Conservation (phyloP, 2,888 invertebrate genomes). For the Mesoligia furuncula region DNA sequence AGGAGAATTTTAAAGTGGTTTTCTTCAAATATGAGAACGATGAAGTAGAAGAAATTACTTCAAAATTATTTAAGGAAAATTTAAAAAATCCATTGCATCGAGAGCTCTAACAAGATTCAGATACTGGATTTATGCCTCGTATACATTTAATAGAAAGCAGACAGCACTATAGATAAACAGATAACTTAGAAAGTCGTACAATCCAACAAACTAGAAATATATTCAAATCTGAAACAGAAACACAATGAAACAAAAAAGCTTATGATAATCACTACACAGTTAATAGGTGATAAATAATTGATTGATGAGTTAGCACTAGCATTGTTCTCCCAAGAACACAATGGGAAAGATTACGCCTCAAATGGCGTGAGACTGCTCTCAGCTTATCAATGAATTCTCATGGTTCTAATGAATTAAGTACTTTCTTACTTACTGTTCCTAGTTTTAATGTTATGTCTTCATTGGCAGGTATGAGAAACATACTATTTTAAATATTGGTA, state of each 20-base stretch:
- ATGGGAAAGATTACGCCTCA: constrained; percentile 66
- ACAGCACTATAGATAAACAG: not conserved
- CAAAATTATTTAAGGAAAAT: not conserved
- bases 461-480: constrained; percentile 5
- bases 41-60: not conserved
- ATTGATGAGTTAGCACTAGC: constrained; percentile 70
- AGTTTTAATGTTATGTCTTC: constrained; percentile 15
- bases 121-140: not conserved
- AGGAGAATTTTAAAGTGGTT: not conserved
- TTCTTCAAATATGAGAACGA: not conserved
- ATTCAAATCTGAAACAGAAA: constrained; percentile 32
- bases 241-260: constrained; percentile 65
- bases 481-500: not conserved
- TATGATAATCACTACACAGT: constrained; percentile 66
- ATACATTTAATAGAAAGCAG: constrained; percentile 16
- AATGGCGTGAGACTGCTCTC: constrained; percentile 67
- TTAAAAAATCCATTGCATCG: fast-evolving
- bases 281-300: constrained; percentile 71
- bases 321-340: constrained; percentile 70
- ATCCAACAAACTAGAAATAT: constrained; percentile 32
- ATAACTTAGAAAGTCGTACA: constrained; percentile 13
- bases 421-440: constrained; percentile 30
- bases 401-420: constrained; percentile 50
- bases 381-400: constrained; percentile 55
- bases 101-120: not conserved